Base-by-base conservation (phyloP, 2,113 vertebrate species). In the Eulemur rufifrons region DNA sequence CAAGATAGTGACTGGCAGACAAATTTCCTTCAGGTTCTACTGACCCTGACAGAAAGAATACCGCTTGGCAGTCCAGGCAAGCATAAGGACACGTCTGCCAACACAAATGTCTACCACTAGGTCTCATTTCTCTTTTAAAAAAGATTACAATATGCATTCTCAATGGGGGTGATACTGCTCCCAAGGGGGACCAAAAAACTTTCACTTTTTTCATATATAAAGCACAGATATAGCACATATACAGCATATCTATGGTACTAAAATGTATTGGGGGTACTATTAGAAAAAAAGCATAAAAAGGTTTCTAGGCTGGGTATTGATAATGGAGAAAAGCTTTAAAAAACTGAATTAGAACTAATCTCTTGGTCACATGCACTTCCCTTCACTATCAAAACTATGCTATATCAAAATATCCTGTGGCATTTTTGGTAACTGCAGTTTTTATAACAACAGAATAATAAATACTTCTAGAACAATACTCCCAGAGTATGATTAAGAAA, bases 401-500 rank as follows among this genome's bases (percentile, higher is more conserved):
- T 68, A n/a, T 61, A 50, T 84, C 74, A 89, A 87, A 95, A 86
- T 64, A 89, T 34, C 47, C 52, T 45, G n/a, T 80, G 71, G 76
- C n/a, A 32, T 71, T 90, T 91, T 74, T 95, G 69, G 39, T 23
- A 64, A 92, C 20, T 94, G 74, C 21, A 92, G 6, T 92, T 89
- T 96, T 89, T 27, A 0, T 71, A 66, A 90, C 45, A 95, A 91
- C 63, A 92, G 37, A 64, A 27, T 64, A 91, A 74, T 91, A 78
- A 56, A 23, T 54, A 90, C 39, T 73, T 92, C 73, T 80, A 83
- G 68, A 78, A 71, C 10, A 95, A 42, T 83, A 80, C 10, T 89
- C 86, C 52, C 37, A 96, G 77, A 85, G 52, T 76, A 56, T 80
- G 78, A 77, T 47, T 50, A 89, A 93, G 66, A 89, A 96, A 97